Evolutionary conservation across 2,113 vertebrate species (phyloP).

Genomic region (Etheostoma spectabile): DNA sequence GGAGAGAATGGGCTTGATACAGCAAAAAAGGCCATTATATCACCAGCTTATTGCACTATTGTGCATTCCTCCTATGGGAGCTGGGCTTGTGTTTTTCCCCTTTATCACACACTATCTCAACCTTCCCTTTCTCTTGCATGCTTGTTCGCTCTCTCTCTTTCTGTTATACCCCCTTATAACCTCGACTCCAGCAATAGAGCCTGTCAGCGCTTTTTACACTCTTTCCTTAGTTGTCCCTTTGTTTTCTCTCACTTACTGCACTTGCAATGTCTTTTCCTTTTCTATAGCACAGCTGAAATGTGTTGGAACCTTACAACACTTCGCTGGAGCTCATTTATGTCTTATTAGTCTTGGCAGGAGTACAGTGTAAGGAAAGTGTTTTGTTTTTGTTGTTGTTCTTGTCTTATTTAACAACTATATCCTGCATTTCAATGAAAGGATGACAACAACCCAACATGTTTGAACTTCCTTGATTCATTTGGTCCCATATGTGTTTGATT

Average conservation of each 20-base stretch:
- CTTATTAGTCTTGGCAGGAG: conserved; percentile 43
- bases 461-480: conserved; percentile 7
- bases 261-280: conserved; percentile 44
- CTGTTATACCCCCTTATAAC: conserved; percentile 60
- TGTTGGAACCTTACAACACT: conserved; percentile 43
- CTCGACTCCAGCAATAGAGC: conserved; percentile 54
- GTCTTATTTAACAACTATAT: conserved; percentile 39
- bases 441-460: conserved; percentile 18
- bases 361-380: conserved; percentile 26
- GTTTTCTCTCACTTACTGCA: conserved; percentile 60
- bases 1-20: conserved; percentile 71
- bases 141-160: conserved; percentile 42
- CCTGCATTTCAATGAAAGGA: conserved; percentile 32
- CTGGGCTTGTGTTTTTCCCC: conserved; percentile 70
- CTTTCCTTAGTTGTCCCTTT: conserved; percentile 61
- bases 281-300: conserved; percentile 50
- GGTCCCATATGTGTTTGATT: conserved; percentile 17
- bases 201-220: conserved; percentile 74
- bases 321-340: conserved; percentile 50
- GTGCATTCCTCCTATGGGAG: conserved; percentile 77
- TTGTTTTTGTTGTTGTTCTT: conserved; percentile 45
- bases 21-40: conserved; percentile 74
- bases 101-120: conserved; percentile 73
- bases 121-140: conserved; percentile 36
- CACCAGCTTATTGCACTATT: conserved; percentile 75